Evolutionary conservation across 1,140 invertebrate species (phyloP).

Genomic region (Lasioglossum baleicum): DNA sequence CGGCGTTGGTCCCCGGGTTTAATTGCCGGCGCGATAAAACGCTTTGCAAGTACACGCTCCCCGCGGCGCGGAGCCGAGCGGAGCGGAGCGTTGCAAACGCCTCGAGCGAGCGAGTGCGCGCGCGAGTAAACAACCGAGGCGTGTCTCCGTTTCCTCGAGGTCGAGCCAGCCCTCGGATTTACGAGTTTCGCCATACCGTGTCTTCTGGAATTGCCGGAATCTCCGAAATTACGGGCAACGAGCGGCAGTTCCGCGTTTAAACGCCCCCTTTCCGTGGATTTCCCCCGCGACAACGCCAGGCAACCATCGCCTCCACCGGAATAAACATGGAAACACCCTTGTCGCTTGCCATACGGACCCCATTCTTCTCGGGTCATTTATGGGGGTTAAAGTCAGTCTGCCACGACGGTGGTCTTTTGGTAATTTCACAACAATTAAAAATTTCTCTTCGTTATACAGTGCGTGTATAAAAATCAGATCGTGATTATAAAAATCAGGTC

Average conservation of each 20-base stretch:
- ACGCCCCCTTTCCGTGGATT: not conserved
- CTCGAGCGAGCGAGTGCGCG: constrained; percentile 1
- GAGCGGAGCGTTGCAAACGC: constrained; percentile 2
- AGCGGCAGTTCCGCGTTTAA: constrained; percentile 4
- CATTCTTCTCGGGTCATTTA: not conserved
- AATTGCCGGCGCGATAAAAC: constrained; percentile 21
- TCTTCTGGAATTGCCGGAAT: not conserved
- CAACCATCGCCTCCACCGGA: not conserved
- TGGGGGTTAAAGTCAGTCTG: not conserved
- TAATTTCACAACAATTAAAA: no score
- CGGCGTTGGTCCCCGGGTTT: constrained; percentile 11
- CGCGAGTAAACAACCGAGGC: constrained; percentile 34
- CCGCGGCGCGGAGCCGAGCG: constrained; percentile 3
- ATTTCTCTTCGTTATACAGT: no score
- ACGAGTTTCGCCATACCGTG: constrained; percentile 13
- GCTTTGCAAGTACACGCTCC: constrained; percentile 20
- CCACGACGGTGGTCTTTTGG: no score
- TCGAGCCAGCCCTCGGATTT: not conserved
- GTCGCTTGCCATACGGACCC: no score
- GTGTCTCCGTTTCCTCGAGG: constrained; percentile 49
- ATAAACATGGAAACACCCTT: not conserved
- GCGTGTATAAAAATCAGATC: no score
- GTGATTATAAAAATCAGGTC: no score
- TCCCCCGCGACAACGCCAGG: not conserved
- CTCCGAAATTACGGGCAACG: constrained; percentile 25